Evolutionary conservation across 2,888 invertebrate species (phyloP), one percentile per base, ranked within the genome.

Genomic region (Athrips mouffetella): DNA sequence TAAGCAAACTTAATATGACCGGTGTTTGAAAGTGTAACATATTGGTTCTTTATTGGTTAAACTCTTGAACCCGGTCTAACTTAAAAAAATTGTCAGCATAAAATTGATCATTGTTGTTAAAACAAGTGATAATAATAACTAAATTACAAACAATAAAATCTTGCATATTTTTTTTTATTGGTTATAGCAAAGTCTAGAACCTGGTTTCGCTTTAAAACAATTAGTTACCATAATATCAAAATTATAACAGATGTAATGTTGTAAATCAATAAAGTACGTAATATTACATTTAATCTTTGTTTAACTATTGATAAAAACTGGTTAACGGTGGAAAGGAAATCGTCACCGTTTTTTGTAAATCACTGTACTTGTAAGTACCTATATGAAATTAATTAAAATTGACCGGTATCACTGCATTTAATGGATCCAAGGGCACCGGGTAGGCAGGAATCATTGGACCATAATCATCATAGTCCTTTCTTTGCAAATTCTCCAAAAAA

Each of bases 171-270:
- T 33, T 23, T 25, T 31, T 16, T 40, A 7, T 51, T 47, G 51
- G 80, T 84, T 83, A 80, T n/a, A n/a, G n/a, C n/a, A n/a, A 70
- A 76, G 74, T 81, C 84, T 82, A 80, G 78, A 81, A 69, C 79
- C 73, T 70, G 67, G 47, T 52, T 48, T 47, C 35, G 29, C 35
- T 46, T 46, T 10, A 52, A 41, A 25, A 53, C 37, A 37, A 5
- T 45, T 50, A 20, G 51, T 63, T 66, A 65, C 63, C 61, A 65
- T 54, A 54, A 49, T 40, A 37, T 40, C 44, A 45, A 50, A 15
- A 33, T 31, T 31, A 13, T 8, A 20, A 37, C 2, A 10, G 1
- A 5, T 37, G 18, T 20, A 37, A 20, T 35, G 35, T 6, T 25
- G 4, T 25, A 6, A 25, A 37, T 1, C 13, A 37, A 37, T 37